Base-by-base conservation (phyloP, 2,113 vertebrate species). In the Anas platyrhynchos region DNA sequence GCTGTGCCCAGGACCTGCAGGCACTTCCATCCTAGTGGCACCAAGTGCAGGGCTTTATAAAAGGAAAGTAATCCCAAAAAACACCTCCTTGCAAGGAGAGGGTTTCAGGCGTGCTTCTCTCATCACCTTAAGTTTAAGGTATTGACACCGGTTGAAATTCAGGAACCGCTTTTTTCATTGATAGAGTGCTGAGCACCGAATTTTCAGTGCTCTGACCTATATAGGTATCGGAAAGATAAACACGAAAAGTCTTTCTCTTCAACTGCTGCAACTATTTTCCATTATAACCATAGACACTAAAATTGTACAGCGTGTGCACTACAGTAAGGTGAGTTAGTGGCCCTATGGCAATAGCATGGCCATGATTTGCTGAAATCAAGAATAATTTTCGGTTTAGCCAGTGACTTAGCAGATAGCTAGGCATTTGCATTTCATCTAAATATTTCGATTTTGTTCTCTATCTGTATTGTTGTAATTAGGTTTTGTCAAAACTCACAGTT, bases 401-500 rank as follows among this genome's bases (percentile, higher is more conserved):
- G 43, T 89, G 41, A 71, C 68, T 80, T 91, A 9, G 13, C 13
- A 61, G 48, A 11, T 91, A 83, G 75, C 9, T 23, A 26, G 25
- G 13, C 26, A 50, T 62, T 87, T 94, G 16, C 48, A 11, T 91
- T 92, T 89, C 46, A 23, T 29, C 29, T 31, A 6, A 1, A 1
- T 48, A 31, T 43, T 85, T 71, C 8, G 85, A 1, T 59, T 36
- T 80, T 89, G 34, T 81, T 93, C 43, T 61, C 86, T 58, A 34
- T 65, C 20, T 75, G 4, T 63, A 6, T 26, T 41, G 25, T 32
- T 88, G 56, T 41, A n/a, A 43, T 13, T 38, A 75, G 25, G 16
- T 80, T 91, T 74, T 76, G n/a, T 91, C 29, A 76, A 63, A 83
- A 61, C 8, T 63, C 62, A 59, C 12, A 80, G 83, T 79, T 87